Evolutionary conservation across 2,113 vertebrate genomes (phyloP).

Genomic region (Perognathus longimembris): DNA sequence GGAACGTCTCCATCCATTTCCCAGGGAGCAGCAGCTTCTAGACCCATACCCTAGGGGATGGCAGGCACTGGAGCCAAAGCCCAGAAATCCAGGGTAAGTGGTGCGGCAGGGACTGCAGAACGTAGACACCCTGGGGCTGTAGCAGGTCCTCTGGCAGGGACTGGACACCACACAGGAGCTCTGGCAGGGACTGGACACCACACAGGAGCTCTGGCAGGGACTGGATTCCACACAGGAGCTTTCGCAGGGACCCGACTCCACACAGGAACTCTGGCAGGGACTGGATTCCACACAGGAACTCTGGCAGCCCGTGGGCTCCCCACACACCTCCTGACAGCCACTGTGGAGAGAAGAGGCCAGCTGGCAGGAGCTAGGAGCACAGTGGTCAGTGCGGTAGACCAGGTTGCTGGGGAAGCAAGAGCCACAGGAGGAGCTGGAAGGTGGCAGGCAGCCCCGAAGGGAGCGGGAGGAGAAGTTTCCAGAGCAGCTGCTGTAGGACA

Average conservation of each 20-base stretch:
- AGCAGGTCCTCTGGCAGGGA: neutral
- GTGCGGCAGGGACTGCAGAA: no score
- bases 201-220: neutral
- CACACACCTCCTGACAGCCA: neutral
- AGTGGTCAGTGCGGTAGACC: neutral
- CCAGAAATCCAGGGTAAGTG: neutral
- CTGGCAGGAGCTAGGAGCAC: slow-evolving; percentile 1
- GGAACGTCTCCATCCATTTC: neutral
- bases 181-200: neutral
- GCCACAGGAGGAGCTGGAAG: neutral
- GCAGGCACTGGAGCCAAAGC: neutral
- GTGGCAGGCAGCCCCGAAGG: accelerated
- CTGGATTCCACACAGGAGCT: accelerated
- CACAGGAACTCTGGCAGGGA: neutral
- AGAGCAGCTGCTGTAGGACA: slow-evolving; percentile 23
- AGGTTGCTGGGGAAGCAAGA: slow-evolving; percentile 32
- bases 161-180: accelerated
- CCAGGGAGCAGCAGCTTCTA: neutral
- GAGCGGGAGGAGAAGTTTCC: slow-evolving; percentile 34
- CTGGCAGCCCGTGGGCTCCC: neutral
- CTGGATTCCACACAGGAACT: neutral
- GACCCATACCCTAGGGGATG: neutral
- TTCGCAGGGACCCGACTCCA: neutral
- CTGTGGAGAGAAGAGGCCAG: neutral
- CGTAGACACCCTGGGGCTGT: no score